A percentile compares a stretch with the other conserved stretches of the same genome.
phyloP scores from a whole-genome alignment of 64 coral and sea anemone genomes.

The Platygyra sinensis region DNA sequence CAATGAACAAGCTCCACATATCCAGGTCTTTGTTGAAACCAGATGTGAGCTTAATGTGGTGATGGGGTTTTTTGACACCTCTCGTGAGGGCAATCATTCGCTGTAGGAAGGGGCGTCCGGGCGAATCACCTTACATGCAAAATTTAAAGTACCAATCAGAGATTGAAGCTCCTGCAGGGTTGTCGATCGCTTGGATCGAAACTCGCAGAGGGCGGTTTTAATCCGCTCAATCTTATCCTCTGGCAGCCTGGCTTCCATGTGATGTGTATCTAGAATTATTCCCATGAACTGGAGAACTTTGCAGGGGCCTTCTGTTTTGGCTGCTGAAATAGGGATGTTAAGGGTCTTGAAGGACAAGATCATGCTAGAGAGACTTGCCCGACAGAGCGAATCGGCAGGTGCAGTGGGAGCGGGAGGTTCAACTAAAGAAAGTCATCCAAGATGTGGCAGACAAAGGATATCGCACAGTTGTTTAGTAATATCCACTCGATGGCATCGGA shows the following conservation, averaged over 20 bases:
- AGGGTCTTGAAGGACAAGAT: conserved; percentile 12
- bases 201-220: not conserved
- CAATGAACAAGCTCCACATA: conserved; percentile 29
- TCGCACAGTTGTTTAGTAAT: conserved; percentile 30
- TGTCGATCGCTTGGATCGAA: not conserved
- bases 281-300: conserved; percentile 43
- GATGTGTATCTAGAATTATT: conserved; percentile 4
- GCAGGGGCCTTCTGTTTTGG: conserved; percentile 27
- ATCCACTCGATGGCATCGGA: conserved; percentile 57
- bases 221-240: conserved; percentile 2
- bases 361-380: conserved; percentile 21
- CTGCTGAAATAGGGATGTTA: not conserved
- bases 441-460: conserved; percentile 59
- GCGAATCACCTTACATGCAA: conserved; percentile 22
- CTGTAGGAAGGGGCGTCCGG: conserved; percentile 29
- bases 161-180: conserved; percentile 14
- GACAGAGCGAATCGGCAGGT: conserved; percentile 23
- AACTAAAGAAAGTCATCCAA: conserved; percentile 55
- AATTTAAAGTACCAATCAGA: conserved; percentile 34
- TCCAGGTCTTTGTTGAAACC: conserved; percentile 10
- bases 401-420: not conserved
- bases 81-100: conserved; percentile 16
- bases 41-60: conserved; percentile 15
- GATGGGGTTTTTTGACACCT: conserved; percentile 28
- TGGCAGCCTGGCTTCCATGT: conserved; percentile 21